phyloP scores from a whole-genome alignment of 2,113 vertebrate genomes.

The Perca flavescens region DNA sequence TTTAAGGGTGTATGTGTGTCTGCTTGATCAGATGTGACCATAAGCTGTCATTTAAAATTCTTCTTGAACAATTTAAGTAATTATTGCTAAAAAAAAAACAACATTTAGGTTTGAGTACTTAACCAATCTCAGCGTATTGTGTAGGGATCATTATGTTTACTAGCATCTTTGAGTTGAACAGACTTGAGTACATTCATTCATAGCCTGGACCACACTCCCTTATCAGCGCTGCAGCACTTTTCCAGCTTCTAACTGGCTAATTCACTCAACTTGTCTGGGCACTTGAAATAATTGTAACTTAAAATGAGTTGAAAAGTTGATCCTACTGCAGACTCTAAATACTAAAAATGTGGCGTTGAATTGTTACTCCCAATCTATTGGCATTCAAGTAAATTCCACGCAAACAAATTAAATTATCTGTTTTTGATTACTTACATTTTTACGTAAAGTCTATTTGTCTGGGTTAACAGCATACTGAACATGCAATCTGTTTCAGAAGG shows the following conservation, averaged over 20 bases:
- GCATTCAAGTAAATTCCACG: neutral
- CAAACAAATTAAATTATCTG: neutral
- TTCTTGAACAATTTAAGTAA: neutral
- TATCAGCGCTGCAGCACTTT: neutral
- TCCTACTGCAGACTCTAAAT: neutral
- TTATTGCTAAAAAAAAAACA: neutral
- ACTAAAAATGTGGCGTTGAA: neutral
- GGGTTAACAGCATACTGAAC: constrained; percentile 50
- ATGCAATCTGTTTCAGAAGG: constrained; percentile 67
- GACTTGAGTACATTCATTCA: neutral
- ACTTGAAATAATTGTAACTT: neutral
- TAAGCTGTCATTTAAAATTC: constrained; percentile 74
- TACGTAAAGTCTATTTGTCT: neutral
- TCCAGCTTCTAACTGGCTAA: neutral
- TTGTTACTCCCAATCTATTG: neutral
- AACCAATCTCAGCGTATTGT: neutral
- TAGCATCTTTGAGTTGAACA: neutral
- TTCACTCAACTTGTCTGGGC: neutral
- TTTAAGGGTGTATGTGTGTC: constrained; percentile 6
- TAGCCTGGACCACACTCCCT: neutral
- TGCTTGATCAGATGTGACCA: constrained; percentile 62
- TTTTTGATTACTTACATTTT: neutral
- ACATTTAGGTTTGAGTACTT: neutral
- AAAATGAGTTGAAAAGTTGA: neutral
- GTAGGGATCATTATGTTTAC: neutral